phyloP scores from a whole-genome alignment of 2,888 invertebrate genomes.

The Pyrochroa serraticornis region DNA sequence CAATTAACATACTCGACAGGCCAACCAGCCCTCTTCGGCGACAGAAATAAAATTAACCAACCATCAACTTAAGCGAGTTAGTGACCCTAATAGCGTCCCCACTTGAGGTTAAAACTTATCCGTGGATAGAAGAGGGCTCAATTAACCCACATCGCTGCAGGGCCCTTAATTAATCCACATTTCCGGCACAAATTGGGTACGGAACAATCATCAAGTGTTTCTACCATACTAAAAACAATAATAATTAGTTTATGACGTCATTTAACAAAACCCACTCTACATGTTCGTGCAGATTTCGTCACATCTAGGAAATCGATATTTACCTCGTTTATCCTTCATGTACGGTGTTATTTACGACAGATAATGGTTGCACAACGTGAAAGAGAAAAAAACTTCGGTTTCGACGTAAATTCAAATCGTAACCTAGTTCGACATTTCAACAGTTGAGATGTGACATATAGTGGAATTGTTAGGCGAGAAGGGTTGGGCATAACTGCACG shows the following conservation, averaged over 20 bases:
- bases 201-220: conserved; percentile 1
- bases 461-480: no score
- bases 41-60: no score
- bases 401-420: no score
- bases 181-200: conserved; percentile 17
- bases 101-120: conserved; percentile 15
- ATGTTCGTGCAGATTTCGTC: neutral
- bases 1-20: no score
- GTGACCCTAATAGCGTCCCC: neutral
- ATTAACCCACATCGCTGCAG: conserved; percentile 10
- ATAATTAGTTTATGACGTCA: conserved; percentile 12
- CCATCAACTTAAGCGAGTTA: conserved; percentile 6
- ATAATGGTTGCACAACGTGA: conserved; percentile 21
- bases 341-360: conserved; percentile 22
- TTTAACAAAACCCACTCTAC: neutral
- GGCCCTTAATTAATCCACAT: conserved; percentile 20
- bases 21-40: no score
- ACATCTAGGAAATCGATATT: conserved; percentile 25
- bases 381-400: conserved; percentile 4
- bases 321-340: conserved; percentile 23
- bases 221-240: conserved; percentile 15
- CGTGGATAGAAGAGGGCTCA: conserved; percentile 10
- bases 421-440: no score
- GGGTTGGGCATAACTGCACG: no score
- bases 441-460: no score